Percentiles rank a stretch among this genome's conserved stretches.
Conservation (phyloP, 2,888 invertebrate species). For the Orthosia gracilis region DNA sequence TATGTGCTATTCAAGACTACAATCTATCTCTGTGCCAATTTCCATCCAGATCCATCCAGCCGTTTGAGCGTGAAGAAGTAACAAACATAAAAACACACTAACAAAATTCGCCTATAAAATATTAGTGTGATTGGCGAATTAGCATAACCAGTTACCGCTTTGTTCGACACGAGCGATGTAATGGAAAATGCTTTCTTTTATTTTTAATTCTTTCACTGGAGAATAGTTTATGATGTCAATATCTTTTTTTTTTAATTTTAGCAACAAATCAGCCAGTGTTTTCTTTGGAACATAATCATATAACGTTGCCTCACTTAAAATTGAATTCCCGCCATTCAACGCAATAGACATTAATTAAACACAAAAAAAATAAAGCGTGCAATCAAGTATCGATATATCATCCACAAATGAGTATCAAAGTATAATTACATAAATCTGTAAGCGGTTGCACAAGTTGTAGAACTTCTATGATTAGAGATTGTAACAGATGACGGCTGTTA, state of each 20-base stretch:
- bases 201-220: neutral
- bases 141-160: slow-evolving; percentile 55
- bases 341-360: neutral
- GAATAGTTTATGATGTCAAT: slow-evolving; percentile 16
- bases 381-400: slow-evolving; percentile 46
- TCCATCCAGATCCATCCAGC: too few relatives aligned
- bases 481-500: slow-evolving; percentile 58
- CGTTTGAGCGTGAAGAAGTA: too few relatives aligned
- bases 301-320: slow-evolving; percentile 21
- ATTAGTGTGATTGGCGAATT: slow-evolving; percentile 55
- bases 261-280: neutral
- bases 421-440: slow-evolving; percentile 56
- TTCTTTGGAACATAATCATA: slow-evolving; percentile 4
- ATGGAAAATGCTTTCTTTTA: slow-evolving; percentile 23
- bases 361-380: slow-evolving; percentile 15
- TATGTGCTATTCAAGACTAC: too few relatives aligned
- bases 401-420: slow-evolving; percentile 34
- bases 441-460: slow-evolving; percentile 51
- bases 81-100: too few relatives aligned
- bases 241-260: slow-evolving; percentile 5
- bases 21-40: too few relatives aligned
- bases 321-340: slow-evolving; percentile 14
- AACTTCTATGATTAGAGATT: slow-evolving; percentile 63
- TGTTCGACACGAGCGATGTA: slow-evolving; percentile 43
- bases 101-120: too few relatives aligned